Evolutionary conservation across 2,888 invertebrate genomes (phyloP).

Genomic region (Harpalus rufipes): DNA sequence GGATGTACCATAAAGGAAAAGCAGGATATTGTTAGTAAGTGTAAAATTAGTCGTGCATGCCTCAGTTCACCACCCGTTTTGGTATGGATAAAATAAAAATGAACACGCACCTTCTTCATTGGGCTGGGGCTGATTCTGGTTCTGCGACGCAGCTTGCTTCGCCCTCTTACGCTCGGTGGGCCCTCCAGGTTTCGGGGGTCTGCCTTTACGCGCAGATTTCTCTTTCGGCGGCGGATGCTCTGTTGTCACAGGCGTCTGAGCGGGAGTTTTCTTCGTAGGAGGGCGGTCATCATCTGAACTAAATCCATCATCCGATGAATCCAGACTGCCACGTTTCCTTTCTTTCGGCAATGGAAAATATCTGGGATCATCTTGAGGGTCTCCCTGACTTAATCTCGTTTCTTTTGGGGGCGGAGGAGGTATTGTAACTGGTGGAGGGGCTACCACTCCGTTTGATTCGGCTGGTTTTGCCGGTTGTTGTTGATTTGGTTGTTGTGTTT

Average conservation of each 20-base stretch:
- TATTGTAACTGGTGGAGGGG: constrained; percentile 59
- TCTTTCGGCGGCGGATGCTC: constrained; percentile 68
- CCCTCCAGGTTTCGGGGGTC: constrained; percentile 76
- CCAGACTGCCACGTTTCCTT: constrained; percentile 83
- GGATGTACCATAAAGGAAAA: constrained; percentile 54
- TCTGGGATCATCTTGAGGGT: constrained; percentile 84
- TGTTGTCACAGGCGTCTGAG: constrained; percentile 16
- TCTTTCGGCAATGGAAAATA: constrained; percentile 87
- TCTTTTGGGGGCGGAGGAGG: constrained; percentile 72
- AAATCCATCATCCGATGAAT: constrained; percentile 83
- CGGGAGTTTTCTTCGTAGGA: constrained; percentile 68
- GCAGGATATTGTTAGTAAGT: constrained; percentile 31
- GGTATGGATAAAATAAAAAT: constrained; percentile 75
- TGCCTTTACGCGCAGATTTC: constrained; percentile 73
- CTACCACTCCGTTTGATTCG: constrained; percentile 72
- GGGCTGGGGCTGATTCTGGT: constrained; percentile 73
- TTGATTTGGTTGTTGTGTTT: constrained; percentile 62
- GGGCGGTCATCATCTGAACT: constrained; percentile 80
- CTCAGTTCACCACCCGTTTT: constrained; percentile 64
- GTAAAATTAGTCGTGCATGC: constrained; percentile 44
- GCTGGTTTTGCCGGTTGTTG: constrained; percentile 13
- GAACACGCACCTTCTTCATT: constrained; percentile 82
- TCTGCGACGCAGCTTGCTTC: constrained; percentile 69
- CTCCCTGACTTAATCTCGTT: constrained; percentile 75
- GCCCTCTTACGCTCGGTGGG: constrained; percentile 74